Percentiles rank a stretch among this genome's conserved stretches.
Evolutionary conservation across 2,888 invertebrate genomes (phyloP).

Genomic region (Polydrusus cervinus): DNA sequence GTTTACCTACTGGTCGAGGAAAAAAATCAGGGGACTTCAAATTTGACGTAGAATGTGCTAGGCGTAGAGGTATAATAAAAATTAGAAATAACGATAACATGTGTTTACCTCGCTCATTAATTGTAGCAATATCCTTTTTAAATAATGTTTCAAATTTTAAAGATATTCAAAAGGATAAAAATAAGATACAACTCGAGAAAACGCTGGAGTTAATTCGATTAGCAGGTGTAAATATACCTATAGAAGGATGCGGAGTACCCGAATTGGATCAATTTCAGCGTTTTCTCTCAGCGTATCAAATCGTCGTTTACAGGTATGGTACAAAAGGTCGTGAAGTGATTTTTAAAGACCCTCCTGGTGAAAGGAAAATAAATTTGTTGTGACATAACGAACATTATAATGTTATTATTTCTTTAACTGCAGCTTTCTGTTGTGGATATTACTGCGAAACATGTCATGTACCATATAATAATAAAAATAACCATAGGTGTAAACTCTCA

Average conservation of each 20-base stretch:
- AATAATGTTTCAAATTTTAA: not conserved
- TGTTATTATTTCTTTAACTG: constrained; percentile 57
- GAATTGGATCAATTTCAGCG: constrained; percentile 47
- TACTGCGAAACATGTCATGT: constrained; percentile 58
- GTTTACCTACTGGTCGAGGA: not conserved
- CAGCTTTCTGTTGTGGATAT: constrained; percentile 57
- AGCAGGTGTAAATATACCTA: constrained; percentile 24
- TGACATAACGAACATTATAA: constrained; percentile 54
- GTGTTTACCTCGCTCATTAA: not conserved
- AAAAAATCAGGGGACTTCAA: not conserved
- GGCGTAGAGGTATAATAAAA: not conserved
- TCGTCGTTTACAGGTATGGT: constrained; percentile 40
- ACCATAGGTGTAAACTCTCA: constrained; percentile 43
- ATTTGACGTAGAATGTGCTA: not conserved
- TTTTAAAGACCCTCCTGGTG: not conserved
- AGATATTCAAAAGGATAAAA: not conserved
- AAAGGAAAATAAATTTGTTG: constrained; percentile 57
- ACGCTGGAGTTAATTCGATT: not conserved
- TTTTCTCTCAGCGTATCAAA: constrained; percentile 33
- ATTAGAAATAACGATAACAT: not conserved
- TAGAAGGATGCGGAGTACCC: constrained; percentile 40
- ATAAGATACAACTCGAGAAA: not conserved
- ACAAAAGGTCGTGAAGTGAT: not conserved
- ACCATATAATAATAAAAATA: constrained; percentile 48
- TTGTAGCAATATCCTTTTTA: not conserved